A percentile compares a stretch with the other conserved stretches of the same genome.
Conservation (phyloP, 2,888 invertebrate genomes). For the Nudaria mundana region DNA sequence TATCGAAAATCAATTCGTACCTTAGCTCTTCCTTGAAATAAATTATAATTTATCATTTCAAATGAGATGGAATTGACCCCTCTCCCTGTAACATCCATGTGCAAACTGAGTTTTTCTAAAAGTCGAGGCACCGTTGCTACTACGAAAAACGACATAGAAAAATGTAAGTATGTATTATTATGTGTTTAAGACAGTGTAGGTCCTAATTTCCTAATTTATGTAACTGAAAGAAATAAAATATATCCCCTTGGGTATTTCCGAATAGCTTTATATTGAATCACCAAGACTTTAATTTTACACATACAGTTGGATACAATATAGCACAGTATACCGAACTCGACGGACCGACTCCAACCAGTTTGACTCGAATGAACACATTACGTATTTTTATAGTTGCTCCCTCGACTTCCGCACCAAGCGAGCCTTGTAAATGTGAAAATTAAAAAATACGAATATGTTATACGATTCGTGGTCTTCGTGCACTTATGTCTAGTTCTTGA, state of each 20-base stretch:
- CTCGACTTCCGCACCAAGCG: constrained; percentile 8
- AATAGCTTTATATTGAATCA: background rate
- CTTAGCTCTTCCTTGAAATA: too few relatives aligned
- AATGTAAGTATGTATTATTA: too few relatives aligned
- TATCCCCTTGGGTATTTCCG: background rate
- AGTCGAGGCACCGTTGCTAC: too few relatives aligned
- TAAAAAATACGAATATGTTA: background rate
- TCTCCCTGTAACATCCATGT: too few relatives aligned
- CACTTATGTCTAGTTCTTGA: background rate
- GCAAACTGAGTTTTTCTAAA: too few relatives aligned
- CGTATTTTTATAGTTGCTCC: constrained; percentile 5
- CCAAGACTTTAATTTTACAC: background rate
- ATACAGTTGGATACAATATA: background rate
- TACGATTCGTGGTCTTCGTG: background rate
- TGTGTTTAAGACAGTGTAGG: too few relatives aligned
- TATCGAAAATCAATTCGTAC: too few relatives aligned
- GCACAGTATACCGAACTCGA: background rate
- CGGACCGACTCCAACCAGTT: constrained; percentile 2
- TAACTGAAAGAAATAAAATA: background rate
- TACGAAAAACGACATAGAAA: too few relatives aligned
- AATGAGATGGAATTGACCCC: too few relatives aligned
- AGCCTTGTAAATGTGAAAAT: constrained; percentile 1
- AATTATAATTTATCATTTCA: too few relatives aligned
- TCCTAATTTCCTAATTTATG: too few relatives aligned
- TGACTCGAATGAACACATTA: constrained; percentile 3